Percentiles rank a stretch among this genome's conserved stretches.
phyloP scores from a whole-genome alignment of 1,140 invertebrate genomes.

The Orius insidiosus region DNA sequence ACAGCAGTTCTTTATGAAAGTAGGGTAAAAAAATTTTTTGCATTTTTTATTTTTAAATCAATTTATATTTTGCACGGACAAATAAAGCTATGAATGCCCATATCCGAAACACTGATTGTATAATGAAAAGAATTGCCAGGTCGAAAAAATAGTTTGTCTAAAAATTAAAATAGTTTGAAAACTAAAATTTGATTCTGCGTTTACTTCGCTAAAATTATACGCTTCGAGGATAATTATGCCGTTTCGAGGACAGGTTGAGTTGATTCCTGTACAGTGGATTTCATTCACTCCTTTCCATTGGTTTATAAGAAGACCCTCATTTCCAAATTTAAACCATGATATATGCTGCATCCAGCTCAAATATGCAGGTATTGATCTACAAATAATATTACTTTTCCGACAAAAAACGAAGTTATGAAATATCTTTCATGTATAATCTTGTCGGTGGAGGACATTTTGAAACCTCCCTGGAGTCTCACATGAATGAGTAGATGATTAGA shows the following conservation, averaged over 20 bases:
- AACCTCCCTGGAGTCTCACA: too few species aligned
- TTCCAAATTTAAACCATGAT: constrained; percentile 93
- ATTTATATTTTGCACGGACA: background rate
- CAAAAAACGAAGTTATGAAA: too few species aligned
- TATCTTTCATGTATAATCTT: too few species aligned
- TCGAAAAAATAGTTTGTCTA: background rate
- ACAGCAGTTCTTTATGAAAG: too few species aligned
- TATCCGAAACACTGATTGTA: background rate
- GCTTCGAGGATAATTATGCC: constrained; percentile 62
- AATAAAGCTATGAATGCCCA: background rate
- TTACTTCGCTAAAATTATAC: constrained; percentile 59
- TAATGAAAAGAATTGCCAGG: background rate
- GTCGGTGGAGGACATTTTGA: too few species aligned
- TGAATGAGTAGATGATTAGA: too few species aligned
- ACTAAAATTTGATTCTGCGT: constrained; percentile 1
- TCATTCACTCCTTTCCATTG: constrained; percentile 66
- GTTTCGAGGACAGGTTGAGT: constrained; percentile 52
- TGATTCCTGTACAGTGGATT: constrained; percentile 51
- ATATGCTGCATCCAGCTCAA: constrained; percentile 82
- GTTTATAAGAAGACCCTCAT: constrained; percentile 80
- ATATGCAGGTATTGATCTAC: constrained; percentile 68
- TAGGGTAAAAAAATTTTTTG: too few species aligned
- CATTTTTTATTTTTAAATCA: constrained; percentile 12
- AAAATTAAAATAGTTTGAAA: constrained; percentile 3
- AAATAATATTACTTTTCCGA: too few species aligned